Percentiles rank a stretch among this genome's conserved stretches.
Evolutionary conservation across 2,113 vertebrate genomes (phyloP).

Genomic region (Oryzias javanicus): DNA sequence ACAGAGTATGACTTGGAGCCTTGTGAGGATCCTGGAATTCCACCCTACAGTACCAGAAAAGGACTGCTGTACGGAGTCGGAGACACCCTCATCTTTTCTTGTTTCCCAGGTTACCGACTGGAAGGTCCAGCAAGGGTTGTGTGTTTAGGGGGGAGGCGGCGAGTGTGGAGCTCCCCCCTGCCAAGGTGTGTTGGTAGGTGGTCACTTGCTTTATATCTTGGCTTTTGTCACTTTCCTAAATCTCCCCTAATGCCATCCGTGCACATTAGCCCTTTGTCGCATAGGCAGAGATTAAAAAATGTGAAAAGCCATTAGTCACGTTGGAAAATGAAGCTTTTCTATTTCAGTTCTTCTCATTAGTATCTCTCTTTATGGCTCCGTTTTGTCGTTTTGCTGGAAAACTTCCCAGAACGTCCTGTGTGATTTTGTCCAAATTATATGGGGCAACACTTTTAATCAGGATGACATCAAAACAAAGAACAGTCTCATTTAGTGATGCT

Average conservation of each 20-base stretch:
- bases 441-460: conserved; percentile 37
- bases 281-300: conserved; percentile 14
- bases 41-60: conserved; percentile 91
- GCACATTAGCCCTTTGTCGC: neutral
- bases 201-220: conserved; percentile 95
- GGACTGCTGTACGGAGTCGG: conserved; percentile 93
- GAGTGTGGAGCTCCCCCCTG: conserved; percentile 99
- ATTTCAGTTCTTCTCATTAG: conserved; percentile 25
- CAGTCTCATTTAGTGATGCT: conserved; percentile 33
- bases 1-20: conserved; percentile 95
- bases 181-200: conserved; percentile 99
- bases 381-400: conserved; percentile 33
- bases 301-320: conserved; percentile 9
- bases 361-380: conserved; percentile 15
- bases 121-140: conserved; percentile 90
- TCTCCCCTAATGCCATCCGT: conserved; percentile 3
- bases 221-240: conserved; percentile 43
- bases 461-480: conserved; percentile 32
- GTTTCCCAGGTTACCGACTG: conserved; percentile 97
- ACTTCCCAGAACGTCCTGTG: conserved; percentile 37
- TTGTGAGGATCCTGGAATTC: conserved; percentile 93
- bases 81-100: conserved; percentile 90
- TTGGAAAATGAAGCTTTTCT: conserved; percentile 12
- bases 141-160: conserved; percentile 96
- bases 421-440: conserved; percentile 45